Percentiles rank a stretch among this genome's conserved stretches.
Evolutionary conservation across 2,797 vertebrate species (phyloP).

Genomic region (Gallinago solitaria): DNA sequence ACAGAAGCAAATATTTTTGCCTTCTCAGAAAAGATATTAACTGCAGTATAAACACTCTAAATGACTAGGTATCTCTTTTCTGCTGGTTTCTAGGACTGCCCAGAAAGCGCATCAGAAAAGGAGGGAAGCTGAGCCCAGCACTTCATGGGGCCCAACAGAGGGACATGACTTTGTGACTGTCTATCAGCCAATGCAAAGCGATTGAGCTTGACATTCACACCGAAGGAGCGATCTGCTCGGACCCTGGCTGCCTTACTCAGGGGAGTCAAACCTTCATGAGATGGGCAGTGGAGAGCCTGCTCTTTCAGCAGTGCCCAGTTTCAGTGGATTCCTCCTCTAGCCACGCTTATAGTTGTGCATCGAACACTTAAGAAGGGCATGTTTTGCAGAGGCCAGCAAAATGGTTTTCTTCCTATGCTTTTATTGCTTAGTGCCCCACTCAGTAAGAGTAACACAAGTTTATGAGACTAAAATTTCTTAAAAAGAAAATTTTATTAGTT

Average conservation of each 20-base stretch:
- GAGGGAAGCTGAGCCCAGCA: not conserved
- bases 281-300: not conserved
- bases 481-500: not conserved
- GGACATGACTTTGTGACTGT: not conserved
- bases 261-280: not conserved
- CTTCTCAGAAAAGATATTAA: not conserved
- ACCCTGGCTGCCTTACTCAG: not conserved
- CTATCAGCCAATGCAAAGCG: not conserved
- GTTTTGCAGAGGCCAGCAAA: not conserved
- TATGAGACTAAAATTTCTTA: not conserved
- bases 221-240: fast-evolving
- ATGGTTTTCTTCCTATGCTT: not conserved
- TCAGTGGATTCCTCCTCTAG: not conserved
- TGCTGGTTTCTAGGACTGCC: not conserved
- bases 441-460: not conserved
- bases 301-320: not conserved
- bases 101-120: not conserved
- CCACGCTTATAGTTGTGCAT: not conserved
- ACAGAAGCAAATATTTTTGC: not conserved
- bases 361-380: not conserved
- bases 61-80: not conserved
- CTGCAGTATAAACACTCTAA: not conserved
- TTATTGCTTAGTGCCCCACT: not conserved
- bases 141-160: not conserved
- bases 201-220: not conserved